Base-by-base conservation (phyloP, 1,140 invertebrate species). In the Oryzaephilus surinamensis region DNA sequence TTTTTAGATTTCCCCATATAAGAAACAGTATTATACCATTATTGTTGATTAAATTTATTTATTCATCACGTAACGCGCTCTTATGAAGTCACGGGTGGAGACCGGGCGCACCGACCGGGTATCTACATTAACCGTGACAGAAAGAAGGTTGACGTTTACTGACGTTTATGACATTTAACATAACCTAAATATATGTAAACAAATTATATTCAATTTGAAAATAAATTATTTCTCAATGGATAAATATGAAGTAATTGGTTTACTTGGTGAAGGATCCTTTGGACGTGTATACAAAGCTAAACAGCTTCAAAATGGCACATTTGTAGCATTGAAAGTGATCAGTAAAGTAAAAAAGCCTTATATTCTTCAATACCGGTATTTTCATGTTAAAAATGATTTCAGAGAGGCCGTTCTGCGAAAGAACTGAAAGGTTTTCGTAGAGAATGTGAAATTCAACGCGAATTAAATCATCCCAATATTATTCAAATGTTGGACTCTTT, bases 401-500 rank as follows among this genome's bases (percentile, higher is more conserved):
- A 74, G 74, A 65, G 70, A 73, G 84, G 74, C 40, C 73, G 78
- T 55, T 79, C 77, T 15, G 67, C 72, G 11, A 85, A 84, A 57
- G 91, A 96, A 56, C 62, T 95, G 3, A 79, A 80, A 57, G 86
- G 81, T 57, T 64, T 97, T 20, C 70, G 86, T 36, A 74, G 84
- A 60, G 93, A 97, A 75, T 94, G 89, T 63, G 85, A 94, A 54
- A 94, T 97, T 43, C 91, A 95, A 65, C 71, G 81, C 45, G 72
- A 81, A 46, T 63, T 97, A 2, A 78, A 87, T 52, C 91, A 97
- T 73, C 84, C 86, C n/a, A 94, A 97, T 54, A 93, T 97, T 32
- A 88, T 96, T 45, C 79, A 81, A 55, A 91, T 96, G 87, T 71
- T 94, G 10, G 88, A 94, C 61, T 91, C 88, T 26, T 95, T 94